Percentiles rank a stretch among this genome's conserved stretches.
These are phyloP conservation scores for Aphelocoma californica DNA, from an alignment of 2,797 vertebrate species.

Conservation along the genomic window DNA sequence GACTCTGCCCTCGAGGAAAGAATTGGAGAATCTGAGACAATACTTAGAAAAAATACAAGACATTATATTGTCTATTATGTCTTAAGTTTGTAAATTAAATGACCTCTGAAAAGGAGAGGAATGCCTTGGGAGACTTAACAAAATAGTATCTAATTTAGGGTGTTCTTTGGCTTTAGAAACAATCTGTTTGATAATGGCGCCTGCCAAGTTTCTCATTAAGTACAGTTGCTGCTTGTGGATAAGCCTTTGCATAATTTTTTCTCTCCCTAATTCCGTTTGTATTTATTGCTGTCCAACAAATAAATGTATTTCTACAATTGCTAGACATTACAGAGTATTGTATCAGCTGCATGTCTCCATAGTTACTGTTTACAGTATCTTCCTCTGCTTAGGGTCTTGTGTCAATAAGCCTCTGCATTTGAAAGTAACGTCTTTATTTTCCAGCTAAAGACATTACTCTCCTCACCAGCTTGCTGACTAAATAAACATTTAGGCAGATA, in stretches of 20 bases:
- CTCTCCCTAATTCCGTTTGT: neutral
- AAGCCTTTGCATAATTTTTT: neutral
- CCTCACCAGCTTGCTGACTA: neutral
- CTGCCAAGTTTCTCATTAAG: neutral
- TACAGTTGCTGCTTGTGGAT: neutral
- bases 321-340: neutral
- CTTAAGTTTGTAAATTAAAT: neutral
- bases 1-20: neutral
- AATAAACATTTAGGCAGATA: neutral
- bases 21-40: neutral
- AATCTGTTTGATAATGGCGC: neutral
- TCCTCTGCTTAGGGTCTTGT: neutral
- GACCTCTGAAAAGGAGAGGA: neutral
- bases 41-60: neutral
- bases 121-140: neutral
- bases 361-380: neutral
- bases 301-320: neutral
- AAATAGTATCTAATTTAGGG: neutral
- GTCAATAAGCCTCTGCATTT: neutral
- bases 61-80: neutral
- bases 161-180: neutral
- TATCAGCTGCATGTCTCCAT: neutral
- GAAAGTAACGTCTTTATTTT: neutral
- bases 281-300: neutral
- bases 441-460: neutral